Base-by-base conservation (phyloP, 2,797 vertebrate genomes). In the Chromobotia macracanthus region DNA sequence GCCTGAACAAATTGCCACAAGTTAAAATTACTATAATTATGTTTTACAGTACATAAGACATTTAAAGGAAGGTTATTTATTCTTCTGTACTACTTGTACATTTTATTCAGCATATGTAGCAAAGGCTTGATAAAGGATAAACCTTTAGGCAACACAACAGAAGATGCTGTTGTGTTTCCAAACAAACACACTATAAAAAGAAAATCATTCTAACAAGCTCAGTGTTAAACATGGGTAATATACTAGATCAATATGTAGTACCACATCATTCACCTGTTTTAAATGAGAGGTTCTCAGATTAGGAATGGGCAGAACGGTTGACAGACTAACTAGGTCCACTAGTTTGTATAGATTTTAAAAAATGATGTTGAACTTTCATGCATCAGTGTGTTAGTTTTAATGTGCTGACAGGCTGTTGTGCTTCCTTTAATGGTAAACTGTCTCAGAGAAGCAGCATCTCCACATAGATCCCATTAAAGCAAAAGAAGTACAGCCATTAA, bases 21-120 rank as follows among this genome's bases (percentile, higher is more conserved):
- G 46, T 69, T 74, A 70, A 64, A 74, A 68, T 55, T 56, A 46
- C 70, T 69, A 38, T 53, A 60, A 68, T 73, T 76, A 60, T n/a
- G 21, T 79, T 6, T 21, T 50, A 46, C 12, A 69, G 55, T 25
- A 19, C 18, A 68, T 55, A 19, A 67, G 23, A n/a, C 51, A 58
- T 44, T 58, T 16, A 66, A 53, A 35, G 16, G 19, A 38, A 44
- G 9, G 6, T 21, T 55, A 69, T 68, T 31, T 77, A 53, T 48
- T 76, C 25, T 71, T 58, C 0, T 28, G 6, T 16, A 11, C 41
- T 19, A 58, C 53, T 31, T 56, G 21, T 28, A 41, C 64, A 60
- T 77, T 69, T 61, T 15, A 48, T 69, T n/a, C 18, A 18, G 25
- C 28, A 48, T 25, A 69, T 31, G 55, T 56, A 50, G 50, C 6